Evolutionary conservation across 2,113 vertebrate species (phyloP).

Genomic region (Grus americana): DNA sequence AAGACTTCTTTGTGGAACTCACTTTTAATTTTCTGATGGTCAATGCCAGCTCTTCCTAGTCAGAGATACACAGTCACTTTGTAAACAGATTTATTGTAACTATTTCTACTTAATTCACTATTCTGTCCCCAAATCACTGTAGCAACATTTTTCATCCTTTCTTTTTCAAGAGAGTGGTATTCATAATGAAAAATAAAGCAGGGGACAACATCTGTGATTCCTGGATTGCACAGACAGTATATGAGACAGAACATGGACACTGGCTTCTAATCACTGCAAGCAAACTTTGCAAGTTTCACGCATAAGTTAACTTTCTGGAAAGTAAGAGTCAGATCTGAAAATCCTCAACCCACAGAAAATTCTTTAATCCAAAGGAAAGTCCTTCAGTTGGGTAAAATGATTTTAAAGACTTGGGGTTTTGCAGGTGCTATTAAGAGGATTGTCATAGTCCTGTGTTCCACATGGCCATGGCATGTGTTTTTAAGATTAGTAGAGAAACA

Average conservation of each 20-base stretch:
- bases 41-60: not conserved
- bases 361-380: not conserved
- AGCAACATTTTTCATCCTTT: not conserved
- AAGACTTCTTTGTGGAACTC: not conserved
- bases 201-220: not conserved
- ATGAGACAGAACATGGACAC: not conserved
- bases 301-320: not conserved
- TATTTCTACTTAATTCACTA: not conserved
- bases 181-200: not conserved
- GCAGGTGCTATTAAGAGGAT: not conserved
- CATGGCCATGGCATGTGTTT: not conserved
- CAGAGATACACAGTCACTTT: not conserved
- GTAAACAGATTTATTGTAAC: not conserved
- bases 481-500: not conserved
- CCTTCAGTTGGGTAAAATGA: not conserved
- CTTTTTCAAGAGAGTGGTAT: not conserved
- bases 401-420: not conserved
- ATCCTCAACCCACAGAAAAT: not conserved
- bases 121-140: not conserved
- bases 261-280: not conserved
- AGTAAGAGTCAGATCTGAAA: not conserved
- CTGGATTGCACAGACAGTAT: not conserved
- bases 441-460: not conserved
- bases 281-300: not conserved
- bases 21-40: not conserved